Evolutionary conservation across 1,140 invertebrate species (phyloP), one percentile per base, ranked within the genome.

Genomic region (Homarus americanus): DNA sequence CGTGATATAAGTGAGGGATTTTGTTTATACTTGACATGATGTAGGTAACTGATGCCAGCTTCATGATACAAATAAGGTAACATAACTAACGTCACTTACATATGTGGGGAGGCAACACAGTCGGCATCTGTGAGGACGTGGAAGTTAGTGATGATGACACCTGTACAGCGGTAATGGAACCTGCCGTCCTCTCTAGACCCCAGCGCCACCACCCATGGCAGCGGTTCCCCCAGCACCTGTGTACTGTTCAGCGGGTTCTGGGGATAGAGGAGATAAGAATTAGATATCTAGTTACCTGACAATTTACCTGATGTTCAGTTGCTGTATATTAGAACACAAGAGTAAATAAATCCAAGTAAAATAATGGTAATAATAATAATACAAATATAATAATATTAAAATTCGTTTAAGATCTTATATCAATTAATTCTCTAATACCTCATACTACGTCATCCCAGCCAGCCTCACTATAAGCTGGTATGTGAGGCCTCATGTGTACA

Each of bases 111-210:
- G 75, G 75, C 85, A 28, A 66, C 76, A 78, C 85, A 87, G 73
- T 87, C 85, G 12, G 85, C 85, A 40, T 87, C 85, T 15, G 85
- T 87, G 73, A 87, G 85, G 15, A 87, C 53, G 32, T 87, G 85
- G 53, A 78, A 78, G 75, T 79, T 76, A 17, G 73, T 87, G 72
- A 87, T 38, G 72, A 87, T 69, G 73, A 79, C 73, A 9, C 85
- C 85, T 0, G 75, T 38, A 15, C 85, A 87, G 36, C 75, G 85
- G 85, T 87, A 87, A 53, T 49, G 53, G 73, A 78, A 87, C n/a
- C 75, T 36, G 36, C 85, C 85, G 85, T 78, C 34, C 75, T 78
- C 85, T 0, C 85, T 32, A 1, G 85, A 87, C 1, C 85, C 85
- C 44, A 87, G 75, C 17, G 85, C 75, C 34, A 79, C 85, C 24